Conservation (phyloP, 2,113 vertebrate genomes). For the Alaudala cheleensis region DNA sequence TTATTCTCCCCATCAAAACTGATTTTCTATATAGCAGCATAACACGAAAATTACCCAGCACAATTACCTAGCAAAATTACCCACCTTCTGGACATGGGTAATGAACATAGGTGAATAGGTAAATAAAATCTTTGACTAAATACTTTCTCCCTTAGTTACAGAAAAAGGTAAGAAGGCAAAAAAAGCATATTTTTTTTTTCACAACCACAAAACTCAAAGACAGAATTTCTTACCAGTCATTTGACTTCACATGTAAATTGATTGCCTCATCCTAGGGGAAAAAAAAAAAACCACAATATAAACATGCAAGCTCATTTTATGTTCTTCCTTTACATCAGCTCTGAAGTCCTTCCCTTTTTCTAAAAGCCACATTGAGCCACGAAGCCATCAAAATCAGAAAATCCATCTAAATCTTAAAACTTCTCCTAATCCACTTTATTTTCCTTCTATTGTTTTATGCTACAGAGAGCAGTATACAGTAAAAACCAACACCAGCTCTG, state of each 20-base stretch:
- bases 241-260: slow-evolving; percentile 14
- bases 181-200: neutral
- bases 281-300: neutral
- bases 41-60: neutral
- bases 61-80: neutral
- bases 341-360: neutral
- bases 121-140: neutral
- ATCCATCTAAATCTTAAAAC: neutral
- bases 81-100: neutral
- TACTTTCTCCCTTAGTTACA: neutral
- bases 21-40: neutral
- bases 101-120: neutral
- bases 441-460: neutral
- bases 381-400: neutral
- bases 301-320: neutral
- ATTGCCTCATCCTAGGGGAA: slow-evolving; percentile 39
- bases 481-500: neutral
- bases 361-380: neutral
- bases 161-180: neutral
- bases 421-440: neutral
- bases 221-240: slow-evolving; percentile 46
- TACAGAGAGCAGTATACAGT: neutral
- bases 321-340: neutral
- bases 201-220: neutral
- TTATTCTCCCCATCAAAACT: neutral